Conservation (phyloP, 2,113 vertebrate species). For the Triplophysa rosa region DNA sequence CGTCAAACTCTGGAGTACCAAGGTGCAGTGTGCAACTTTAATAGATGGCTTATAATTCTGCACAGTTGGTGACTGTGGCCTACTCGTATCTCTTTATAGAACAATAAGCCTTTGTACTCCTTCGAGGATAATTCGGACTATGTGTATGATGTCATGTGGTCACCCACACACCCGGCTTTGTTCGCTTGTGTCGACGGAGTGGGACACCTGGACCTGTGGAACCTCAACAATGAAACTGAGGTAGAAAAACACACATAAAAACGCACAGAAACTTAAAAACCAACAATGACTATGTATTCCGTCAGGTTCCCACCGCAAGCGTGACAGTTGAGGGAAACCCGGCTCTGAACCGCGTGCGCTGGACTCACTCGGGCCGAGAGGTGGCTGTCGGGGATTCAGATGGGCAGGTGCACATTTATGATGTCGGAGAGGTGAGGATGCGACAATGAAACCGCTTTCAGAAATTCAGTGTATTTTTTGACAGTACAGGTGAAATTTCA, state of each 20-base stretch:
- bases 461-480: no score
- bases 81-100: constrained; percentile 70
- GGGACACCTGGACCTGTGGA: constrained; percentile 95
- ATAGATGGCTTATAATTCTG: neutral
- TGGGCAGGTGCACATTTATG: constrained; percentile 93
- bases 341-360: constrained; percentile 93
- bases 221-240: constrained; percentile 98
- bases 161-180: constrained; percentile 92
- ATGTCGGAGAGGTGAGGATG: constrained; percentile 92
- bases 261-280: no score
- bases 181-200: constrained; percentile 96
- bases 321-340: constrained; percentile 90
- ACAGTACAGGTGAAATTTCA: no score
- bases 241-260: constrained; percentile 67
- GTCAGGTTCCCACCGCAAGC: constrained; percentile 91
- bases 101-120: constrained; percentile 93
- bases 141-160: constrained; percentile 98
- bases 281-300: neutral
- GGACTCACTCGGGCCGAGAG: constrained; percentile 93
- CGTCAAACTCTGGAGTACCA: constrained; percentile 97
- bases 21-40: constrained; percentile 74
- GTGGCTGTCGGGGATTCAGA: constrained; percentile 98
- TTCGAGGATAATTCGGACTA: constrained; percentile 98
- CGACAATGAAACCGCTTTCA: neutral
- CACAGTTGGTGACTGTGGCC: neutral